A percentile compares a stretch with the other conserved stretches of the same genome.
Evolutionary conservation across 1,140 invertebrate genomes (phyloP).

Genomic region (Berghia stephanieae): DNA sequence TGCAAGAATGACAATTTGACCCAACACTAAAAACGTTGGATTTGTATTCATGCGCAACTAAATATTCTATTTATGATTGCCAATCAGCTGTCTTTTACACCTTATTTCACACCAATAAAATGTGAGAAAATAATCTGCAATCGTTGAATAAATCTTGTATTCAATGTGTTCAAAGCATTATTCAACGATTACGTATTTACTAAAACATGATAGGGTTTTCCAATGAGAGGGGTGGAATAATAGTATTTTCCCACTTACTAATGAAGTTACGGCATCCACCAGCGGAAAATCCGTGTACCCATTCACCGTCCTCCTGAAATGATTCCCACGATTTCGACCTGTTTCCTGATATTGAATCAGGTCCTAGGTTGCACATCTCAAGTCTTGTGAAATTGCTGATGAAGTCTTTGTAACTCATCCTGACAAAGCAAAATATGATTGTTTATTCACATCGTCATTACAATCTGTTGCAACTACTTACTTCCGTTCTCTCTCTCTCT

Average conservation of each 20-base stretch:
- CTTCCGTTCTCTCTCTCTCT: too few species aligned
- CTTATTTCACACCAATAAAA: too few species aligned
- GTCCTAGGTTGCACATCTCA: slow-evolving; percentile 96
- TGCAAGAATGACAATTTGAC: too few species aligned
- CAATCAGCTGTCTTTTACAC: too few species aligned
- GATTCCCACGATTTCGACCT: slow-evolving; percentile 83
- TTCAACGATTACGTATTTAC: not conserved
- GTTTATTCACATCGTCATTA: not conserved
- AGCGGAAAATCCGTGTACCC: slow-evolving; percentile 90
- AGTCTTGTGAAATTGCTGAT: slow-evolving; percentile 70
- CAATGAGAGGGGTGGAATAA: too few species aligned
- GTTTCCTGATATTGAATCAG: slow-evolving; percentile 84
- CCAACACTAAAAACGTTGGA: too few species aligned
- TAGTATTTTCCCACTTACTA: slow-evolving; percentile 68
- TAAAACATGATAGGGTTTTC: too few species aligned
- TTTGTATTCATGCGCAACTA: too few species aligned
- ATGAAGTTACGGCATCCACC: slow-evolving; percentile 98
- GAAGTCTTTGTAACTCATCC: slow-evolving; percentile 65
- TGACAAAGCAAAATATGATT: slow-evolving; percentile 24
- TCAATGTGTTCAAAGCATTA: not conserved
- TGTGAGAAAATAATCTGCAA: too few species aligned
- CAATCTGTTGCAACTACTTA: too few species aligned
- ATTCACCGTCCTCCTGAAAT: slow-evolving; percentile 92
- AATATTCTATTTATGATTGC: too few species aligned
- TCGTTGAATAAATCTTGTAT: not conserved